These are phyloP conservation scores for Erebia aethiops DNA, from an alignment of 2,888 invertebrate genomes.

Conservation along the genomic window DNA sequence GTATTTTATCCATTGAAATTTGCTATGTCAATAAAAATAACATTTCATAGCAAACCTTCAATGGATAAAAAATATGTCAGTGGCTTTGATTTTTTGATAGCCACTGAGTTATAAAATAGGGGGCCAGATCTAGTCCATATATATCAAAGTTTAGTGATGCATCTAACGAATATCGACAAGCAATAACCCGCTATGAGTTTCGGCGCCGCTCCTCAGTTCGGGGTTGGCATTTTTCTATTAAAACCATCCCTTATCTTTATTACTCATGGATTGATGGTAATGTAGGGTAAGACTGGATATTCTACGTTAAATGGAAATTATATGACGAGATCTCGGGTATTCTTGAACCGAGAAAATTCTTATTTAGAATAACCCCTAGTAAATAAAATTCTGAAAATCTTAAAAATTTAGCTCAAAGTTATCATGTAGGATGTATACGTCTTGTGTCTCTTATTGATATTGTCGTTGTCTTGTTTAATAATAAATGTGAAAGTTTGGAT, in stretches of 20 bases:
- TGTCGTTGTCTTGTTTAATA: no score
- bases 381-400: no score
- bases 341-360: background rate
- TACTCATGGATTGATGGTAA: conserved; percentile 22
- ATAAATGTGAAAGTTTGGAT: no score
- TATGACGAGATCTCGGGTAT: background rate
- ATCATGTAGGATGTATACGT: no score
- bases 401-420: no score
- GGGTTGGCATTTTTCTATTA: conserved; percentile 45
- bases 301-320: background rate
- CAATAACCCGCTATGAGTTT: conserved; percentile 47
- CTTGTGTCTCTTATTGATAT: no score
- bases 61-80: background rate
- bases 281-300: background rate
- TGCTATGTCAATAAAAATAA: no score
- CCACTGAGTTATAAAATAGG: background rate
- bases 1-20: no score
- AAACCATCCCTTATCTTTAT: conserved; percentile 30
- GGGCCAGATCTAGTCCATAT: conserved; percentile 51
- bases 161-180: conserved; percentile 49
- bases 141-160: conserved; percentile 47
- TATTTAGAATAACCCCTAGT: no score
- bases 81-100: no score
- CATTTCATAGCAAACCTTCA: no score
- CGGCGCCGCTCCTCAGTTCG: conserved; percentile 31